These are phyloP conservation scores for human DNA, from an alignment of 2,113 vertebrate genomes.

Conservation along the genomic window DNA sequence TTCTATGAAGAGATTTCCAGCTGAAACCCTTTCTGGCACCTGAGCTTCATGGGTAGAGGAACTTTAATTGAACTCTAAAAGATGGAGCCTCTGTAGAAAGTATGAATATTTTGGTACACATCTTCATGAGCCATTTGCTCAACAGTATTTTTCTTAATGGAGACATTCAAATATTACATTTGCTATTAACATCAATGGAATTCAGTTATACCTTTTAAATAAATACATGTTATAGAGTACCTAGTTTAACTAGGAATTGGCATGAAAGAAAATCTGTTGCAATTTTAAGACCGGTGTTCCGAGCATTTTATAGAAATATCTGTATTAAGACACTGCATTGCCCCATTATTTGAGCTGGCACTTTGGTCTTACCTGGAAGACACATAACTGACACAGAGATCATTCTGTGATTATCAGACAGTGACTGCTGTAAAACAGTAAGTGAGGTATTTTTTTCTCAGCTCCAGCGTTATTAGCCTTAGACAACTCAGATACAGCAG, in stretches of 20 bases:
- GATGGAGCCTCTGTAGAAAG: not conserved
- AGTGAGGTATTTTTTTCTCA: not conserved
- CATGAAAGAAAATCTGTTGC: conserved; percentile 45
- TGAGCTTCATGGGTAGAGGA: not conserved
- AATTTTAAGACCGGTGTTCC: conserved; percentile 50
- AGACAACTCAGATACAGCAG: conserved; percentile 24
- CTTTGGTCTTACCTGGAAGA: conserved; percentile 66
- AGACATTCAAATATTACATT: conserved; percentile 28
- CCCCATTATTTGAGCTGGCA: conserved; percentile 48
- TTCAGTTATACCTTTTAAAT: conserved; percentile 31
- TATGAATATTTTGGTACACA: conserved; percentile 35
- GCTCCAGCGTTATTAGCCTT: conserved; percentile 46
- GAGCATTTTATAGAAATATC: conserved; percentile 45
- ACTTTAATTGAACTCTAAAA: conserved; percentile 61
- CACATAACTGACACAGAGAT: conserved; percentile 59
- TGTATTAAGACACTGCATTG: conserved; percentile 46
- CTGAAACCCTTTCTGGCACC: conserved; percentile 6
- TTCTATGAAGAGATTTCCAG: conserved; percentile 59
- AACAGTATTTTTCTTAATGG: conserved; percentile 31
- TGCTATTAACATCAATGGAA: conserved; percentile 12
- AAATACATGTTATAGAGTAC: conserved; percentile 11
- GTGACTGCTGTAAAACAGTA: conserved; percentile 56
- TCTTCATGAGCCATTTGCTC: conserved; percentile 36
- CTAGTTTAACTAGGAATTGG: not conserved
- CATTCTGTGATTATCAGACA: conserved; percentile 62